Evolutionary conservation across 2,888 invertebrate genomes (phyloP).

Genomic region (Apamea monoglypha): DNA sequence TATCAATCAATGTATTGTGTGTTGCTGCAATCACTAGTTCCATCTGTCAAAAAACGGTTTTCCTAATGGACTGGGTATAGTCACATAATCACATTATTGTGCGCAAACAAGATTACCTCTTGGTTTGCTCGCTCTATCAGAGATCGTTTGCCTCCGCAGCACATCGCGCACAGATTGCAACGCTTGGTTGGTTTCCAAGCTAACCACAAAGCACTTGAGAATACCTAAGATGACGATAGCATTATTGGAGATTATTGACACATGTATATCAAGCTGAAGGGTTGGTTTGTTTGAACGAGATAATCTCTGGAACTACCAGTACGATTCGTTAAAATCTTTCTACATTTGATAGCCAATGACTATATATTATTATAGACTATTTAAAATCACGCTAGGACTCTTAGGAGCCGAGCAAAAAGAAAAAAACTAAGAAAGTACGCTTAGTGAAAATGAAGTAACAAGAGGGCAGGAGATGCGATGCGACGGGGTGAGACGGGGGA

Average conservation of each 20-base stretch:
- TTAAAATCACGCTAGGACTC: too few relatives aligned
- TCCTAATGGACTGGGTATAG: too few relatives aligned
- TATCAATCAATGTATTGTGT: too few relatives aligned
- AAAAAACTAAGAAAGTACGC: too few relatives aligned
- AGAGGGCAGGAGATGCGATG: neutral
- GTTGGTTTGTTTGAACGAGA: neutral
- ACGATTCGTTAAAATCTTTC: too few relatives aligned
- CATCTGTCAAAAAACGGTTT: too few relatives aligned
- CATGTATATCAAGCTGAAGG: neutral
- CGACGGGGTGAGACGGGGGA: neutral
- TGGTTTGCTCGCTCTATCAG: neutral
- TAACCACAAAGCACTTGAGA: slow-evolving; percentile 33
- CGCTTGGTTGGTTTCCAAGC: neutral
- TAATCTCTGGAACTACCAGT: neutral
- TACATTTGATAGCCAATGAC: too few relatives aligned
- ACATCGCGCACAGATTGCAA: slow-evolving; percentile 16
- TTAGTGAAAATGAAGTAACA: neutral
- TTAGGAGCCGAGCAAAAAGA: too few relatives aligned
- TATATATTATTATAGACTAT: too few relatives aligned
- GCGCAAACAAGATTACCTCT: neutral
- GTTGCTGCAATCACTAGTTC: too few relatives aligned
- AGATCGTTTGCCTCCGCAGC: neutral
- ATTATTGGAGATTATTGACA: slow-evolving; percentile 16
- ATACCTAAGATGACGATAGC: slow-evolving; percentile 2
- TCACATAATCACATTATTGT: neutral